Percentiles rank a stretch among this genome's conserved stretches.
Conservation (phyloP, 1,140 invertebrate species). For the Brachionus asplanchnoidis region DNA sequence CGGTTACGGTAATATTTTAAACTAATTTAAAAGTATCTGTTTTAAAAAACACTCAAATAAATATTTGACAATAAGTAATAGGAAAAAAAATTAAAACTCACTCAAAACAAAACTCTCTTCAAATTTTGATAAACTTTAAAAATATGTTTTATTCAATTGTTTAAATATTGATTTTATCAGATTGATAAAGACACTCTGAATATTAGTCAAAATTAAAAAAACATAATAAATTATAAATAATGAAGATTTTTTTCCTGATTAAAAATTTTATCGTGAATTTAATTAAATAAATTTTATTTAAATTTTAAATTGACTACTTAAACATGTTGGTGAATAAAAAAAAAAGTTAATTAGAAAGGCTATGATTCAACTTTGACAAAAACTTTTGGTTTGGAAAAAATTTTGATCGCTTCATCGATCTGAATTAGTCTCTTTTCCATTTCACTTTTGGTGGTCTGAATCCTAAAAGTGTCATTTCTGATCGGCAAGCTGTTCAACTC, state of each 20-base stretch:
- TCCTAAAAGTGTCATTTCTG: constrained; percentile 71
- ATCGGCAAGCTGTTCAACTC: constrained; percentile 77
- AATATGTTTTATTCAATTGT: not conserved
- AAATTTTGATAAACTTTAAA: not conserved
- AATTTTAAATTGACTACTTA: not conserved
- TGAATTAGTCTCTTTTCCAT: constrained; percentile 75
- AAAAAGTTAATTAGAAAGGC: not conserved
- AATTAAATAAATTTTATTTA: not conserved
- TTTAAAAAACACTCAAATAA: too few relatives aligned
- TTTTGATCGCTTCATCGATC: constrained; percentile 78
- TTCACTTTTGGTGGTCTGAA: constrained; percentile 71
- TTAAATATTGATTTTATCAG: not conserved
- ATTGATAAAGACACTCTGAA: not conserved
- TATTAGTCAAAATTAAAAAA: too few relatives aligned
- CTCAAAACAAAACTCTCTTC: too few relatives aligned
- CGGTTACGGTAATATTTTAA: too few relatives aligned
- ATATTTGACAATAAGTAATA: too few relatives aligned
- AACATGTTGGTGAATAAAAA: not conserved
- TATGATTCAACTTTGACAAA: constrained; percentile 67
- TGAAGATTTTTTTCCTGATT: not conserved
- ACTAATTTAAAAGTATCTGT: too few relatives aligned
- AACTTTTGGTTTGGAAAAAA: constrained; percentile 81
- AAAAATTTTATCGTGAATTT: not conserved
- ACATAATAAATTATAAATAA: not conserved
- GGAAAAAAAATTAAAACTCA: too few relatives aligned